Percentiles rank a stretch among this genome's conserved stretches.
Evolutionary conservation across 2,113 vertebrate species (phyloP).

Genomic region (Istiophorus platypterus): DNA sequence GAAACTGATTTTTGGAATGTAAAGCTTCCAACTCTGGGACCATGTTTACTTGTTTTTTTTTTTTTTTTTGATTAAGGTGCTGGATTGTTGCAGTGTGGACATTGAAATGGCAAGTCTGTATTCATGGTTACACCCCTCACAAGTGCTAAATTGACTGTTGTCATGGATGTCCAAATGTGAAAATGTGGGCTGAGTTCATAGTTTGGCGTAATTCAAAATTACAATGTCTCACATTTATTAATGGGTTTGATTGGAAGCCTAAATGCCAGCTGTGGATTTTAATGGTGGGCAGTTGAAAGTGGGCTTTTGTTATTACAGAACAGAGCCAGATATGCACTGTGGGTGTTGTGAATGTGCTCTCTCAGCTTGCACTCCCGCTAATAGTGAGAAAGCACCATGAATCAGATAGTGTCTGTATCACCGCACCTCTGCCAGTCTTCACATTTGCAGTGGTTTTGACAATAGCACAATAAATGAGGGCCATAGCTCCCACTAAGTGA

Average conservation of each 20-base stretch:
- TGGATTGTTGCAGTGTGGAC: conserved; percentile 24
- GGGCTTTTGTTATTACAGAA: conserved; percentile 25
- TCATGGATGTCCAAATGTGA: conserved; percentile 61
- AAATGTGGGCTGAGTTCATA: conserved; percentile 19
- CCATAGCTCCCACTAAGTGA: conserved; percentile 35
- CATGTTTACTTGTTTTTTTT: background rate
- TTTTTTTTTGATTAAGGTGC: conserved; percentile 41
- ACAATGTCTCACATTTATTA: conserved; percentile 35
- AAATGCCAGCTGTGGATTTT: conserved; percentile 48
- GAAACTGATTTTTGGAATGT: conserved; percentile 45
- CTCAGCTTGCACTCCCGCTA: conserved; percentile 36
- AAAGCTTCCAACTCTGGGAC: background rate
- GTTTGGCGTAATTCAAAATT: conserved; percentile 26
- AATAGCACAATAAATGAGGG: conserved; percentile 39
- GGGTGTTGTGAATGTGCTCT: conserved; percentile 38
- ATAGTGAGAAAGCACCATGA: conserved; percentile 31
- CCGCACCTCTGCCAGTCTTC: conserved; percentile 28
- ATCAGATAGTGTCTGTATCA: conserved; percentile 33
- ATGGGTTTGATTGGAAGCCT: conserved; percentile 37
- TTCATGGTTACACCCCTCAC: conserved; percentile 26
- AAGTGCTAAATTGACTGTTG: conserved; percentile 48
- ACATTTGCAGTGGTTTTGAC: conserved; percentile 37
- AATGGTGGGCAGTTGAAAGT: conserved; percentile 49
- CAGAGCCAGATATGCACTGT: conserved; percentile 21
- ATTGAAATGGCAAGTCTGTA: conserved; percentile 39